phyloP scores from a whole-genome alignment of 2,888 invertebrate genomes.

The Hirtodrosophila histrioides region DNA sequence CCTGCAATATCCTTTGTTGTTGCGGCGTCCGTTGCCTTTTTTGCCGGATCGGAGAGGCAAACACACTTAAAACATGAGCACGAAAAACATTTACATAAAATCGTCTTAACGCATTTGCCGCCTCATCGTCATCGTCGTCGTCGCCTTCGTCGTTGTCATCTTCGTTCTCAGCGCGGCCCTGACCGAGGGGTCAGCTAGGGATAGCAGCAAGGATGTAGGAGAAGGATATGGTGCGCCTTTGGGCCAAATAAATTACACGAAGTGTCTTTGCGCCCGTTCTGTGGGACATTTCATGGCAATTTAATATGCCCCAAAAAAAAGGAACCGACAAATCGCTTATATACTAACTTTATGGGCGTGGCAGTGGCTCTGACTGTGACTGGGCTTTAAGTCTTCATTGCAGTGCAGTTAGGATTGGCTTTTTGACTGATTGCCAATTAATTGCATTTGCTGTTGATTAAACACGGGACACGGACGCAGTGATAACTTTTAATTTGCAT shows the following conservation, averaged over 20 bases:
- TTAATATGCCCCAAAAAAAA: constrained; percentile 54
- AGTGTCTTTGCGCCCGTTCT: constrained; percentile 72
- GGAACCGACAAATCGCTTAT: constrained; percentile 9
- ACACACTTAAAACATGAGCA: constrained; percentile 81
- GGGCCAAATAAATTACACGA: constrained; percentile 78
- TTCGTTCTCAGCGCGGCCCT: constrained; percentile 38
- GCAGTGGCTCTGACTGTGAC: constrained; percentile 1
- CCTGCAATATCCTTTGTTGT: constrained; percentile 54
- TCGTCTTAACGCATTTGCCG: constrained; percentile 80
- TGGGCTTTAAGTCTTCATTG: constrained; percentile 8
- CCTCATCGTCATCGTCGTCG: constrained; percentile 64
- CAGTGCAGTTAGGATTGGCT: constrained; percentile 3
- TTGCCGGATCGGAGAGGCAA: constrained; percentile 55
- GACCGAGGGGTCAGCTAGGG: constrained; percentile 30
- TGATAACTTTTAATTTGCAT: constrained; percentile 60
- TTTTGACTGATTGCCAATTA: constrained; percentile 37
- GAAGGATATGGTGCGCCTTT: constrained; percentile 51
- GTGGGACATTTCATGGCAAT: constrained; percentile 77
- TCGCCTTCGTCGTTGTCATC: constrained; percentile 1
- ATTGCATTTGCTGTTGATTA: constrained; percentile 57
- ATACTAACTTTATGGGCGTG: constrained; percentile 36
- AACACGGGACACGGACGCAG: constrained; percentile 38
- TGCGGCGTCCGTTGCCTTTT: constrained; percentile 54
- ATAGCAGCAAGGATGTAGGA: not conserved
- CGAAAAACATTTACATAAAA: constrained; percentile 80